phyloP scores from a whole-genome alignment of 2,888 invertebrate species.

The Cancer borealis region DNA sequence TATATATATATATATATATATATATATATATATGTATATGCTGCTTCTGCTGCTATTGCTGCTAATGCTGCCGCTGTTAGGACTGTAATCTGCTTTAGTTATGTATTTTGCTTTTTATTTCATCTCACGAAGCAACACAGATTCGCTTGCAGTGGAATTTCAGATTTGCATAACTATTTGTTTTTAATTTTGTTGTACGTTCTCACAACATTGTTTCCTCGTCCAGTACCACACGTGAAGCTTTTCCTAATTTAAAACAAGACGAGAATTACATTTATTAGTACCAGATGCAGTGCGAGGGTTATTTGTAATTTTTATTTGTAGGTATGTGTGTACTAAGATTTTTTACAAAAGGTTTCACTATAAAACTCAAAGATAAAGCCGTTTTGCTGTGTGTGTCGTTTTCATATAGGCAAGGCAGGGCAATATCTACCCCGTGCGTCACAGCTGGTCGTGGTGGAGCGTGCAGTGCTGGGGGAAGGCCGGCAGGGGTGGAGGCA shows the following conservation, averaged over 20 bases:
- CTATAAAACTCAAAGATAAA: not conserved
- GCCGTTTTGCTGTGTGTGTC: slow-evolving; percentile 7
- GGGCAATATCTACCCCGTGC: slow-evolving; percentile 4
- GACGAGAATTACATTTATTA: not conserved
- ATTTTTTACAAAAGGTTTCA: not conserved
- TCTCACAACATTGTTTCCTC: not conserved
- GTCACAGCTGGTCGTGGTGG: slow-evolving; percentile 12
- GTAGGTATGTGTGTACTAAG: not conserved
- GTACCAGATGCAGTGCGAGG: not conserved
- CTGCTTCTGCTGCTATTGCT: not conserved
- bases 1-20: too few relatives aligned
- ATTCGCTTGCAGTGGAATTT: not conserved
- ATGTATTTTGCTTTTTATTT: not conserved
- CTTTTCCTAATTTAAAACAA: not conserved
- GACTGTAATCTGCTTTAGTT: not conserved
- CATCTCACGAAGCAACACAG: not conserved
- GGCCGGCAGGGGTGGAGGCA: not conserved
- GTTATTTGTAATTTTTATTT: not conserved
- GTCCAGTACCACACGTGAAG: not conserved
- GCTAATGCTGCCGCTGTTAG: not conserved
- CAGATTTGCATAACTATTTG: not conserved
- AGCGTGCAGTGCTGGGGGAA: not conserved
- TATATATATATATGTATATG: not conserved
- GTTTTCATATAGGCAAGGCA: not conserved
- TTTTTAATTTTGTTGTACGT: not conserved